These are phyloP conservation scores for Sycobia sp. DNA, from an alignment of 1,140 invertebrate genomes.

Conservation along the genomic window DNA sequence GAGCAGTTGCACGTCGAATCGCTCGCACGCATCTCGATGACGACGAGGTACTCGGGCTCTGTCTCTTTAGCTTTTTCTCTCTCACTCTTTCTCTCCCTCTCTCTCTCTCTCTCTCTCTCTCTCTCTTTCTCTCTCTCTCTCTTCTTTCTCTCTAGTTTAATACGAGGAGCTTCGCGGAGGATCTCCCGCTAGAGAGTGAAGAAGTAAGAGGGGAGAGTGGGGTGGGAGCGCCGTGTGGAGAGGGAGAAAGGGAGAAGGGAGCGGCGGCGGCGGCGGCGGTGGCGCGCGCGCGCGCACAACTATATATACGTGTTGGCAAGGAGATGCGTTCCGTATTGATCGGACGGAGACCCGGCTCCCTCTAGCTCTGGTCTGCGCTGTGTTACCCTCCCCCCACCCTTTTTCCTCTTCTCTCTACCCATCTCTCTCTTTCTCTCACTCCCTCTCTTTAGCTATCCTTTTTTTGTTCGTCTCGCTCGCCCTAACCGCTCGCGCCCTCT, in stretches of 20 bases:
- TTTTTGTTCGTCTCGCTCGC: not conserved
- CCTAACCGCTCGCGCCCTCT: no score
- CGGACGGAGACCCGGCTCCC: constrained; percentile 17
- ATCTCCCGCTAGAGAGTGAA: no score
- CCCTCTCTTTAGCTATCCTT: constrained; percentile 7
- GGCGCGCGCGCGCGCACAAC: no score
- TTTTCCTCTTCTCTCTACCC: constrained; percentile 20
- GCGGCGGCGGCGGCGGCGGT: not conserved
- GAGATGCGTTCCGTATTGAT: constrained; percentile 36
- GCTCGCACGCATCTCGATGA: no score
- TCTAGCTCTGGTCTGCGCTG: constrained; percentile 1
- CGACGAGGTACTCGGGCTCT: no score
- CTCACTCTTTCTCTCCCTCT: no score
- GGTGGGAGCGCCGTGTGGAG: constrained; percentile 4
- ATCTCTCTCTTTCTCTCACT: constrained; percentile 25
- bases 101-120: no score
- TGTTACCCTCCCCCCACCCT: constrained; percentile 3
- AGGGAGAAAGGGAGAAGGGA: constrained; percentile 3
- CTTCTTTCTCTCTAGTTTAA: no score
- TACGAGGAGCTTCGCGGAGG: no score
- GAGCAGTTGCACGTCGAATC: no score
- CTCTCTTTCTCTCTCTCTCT: no score
- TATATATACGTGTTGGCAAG: constrained; percentile 36
- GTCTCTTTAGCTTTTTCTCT: no score
- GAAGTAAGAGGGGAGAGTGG: not conserved